These are phyloP conservation scores for Festucalex cinctus DNA, from an alignment of 2,113 vertebrate species.

Conservation along the genomic window DNA sequence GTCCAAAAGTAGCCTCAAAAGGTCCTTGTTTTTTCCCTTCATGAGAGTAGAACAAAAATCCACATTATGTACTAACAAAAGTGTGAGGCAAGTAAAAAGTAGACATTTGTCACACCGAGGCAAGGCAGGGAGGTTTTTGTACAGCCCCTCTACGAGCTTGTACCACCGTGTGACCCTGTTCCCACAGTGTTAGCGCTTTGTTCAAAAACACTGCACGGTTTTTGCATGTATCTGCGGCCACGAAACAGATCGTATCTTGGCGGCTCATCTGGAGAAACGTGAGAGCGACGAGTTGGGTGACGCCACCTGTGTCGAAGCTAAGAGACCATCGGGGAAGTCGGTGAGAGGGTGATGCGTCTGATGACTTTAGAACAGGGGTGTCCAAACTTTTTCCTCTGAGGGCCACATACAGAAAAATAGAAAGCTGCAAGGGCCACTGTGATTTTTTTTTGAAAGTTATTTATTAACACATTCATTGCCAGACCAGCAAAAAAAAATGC, in stretches of 20 bases:
- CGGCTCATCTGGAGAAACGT: conserved; percentile 40
- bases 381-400: too few species aligned
- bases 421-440: too few species aligned
- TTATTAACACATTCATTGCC: too few species aligned
- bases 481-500: too few species aligned
- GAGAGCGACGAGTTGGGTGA: conserved; percentile 15
- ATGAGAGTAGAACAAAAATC: not conserved
- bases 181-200: conserved; percentile 81
- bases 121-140: conserved; percentile 82
- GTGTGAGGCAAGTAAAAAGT: not conserved
- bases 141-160: conserved; percentile 71
- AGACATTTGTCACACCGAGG: too few species aligned
- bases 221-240: conserved; percentile 17
- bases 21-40: not conserved
- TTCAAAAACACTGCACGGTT: conserved; percentile 78
- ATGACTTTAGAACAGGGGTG: too few species aligned
- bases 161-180: conserved; percentile 84
- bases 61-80: not conserved
- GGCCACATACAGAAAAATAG: too few species aligned
- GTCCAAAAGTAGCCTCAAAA: not conserved
- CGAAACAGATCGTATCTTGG: conserved; percentile 55
- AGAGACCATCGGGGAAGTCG: not conserved
- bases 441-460: too few species aligned
- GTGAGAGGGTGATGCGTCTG: too few species aligned
- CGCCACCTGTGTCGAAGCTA: conserved; percentile 22